Percentiles rank a stretch among this genome's conserved stretches.
phyloP scores from a whole-genome alignment of 2,888 invertebrate species.

The Lasiommata megera region DNA sequence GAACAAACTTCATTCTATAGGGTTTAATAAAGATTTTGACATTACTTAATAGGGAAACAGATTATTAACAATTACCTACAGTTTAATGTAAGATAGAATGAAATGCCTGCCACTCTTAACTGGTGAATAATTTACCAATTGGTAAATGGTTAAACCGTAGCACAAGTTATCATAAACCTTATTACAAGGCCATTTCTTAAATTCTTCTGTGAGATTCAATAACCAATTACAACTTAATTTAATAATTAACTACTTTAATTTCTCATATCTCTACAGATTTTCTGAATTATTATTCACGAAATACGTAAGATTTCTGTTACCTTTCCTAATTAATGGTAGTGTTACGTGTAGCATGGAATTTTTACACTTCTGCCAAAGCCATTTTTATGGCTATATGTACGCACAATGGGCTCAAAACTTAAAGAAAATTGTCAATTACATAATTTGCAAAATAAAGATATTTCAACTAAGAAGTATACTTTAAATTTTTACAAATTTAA shows the following conservation, averaged over 20 bases:
- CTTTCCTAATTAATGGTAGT: not conserved
- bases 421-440: not conserved
- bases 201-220: not conserved
- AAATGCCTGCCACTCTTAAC: too few relatives aligned
- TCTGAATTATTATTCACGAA: not conserved
- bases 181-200: not conserved
- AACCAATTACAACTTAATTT: not conserved
- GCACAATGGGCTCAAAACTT: not conserved
- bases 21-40: too few relatives aligned
- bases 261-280: not conserved
- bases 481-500: too few relatives aligned
- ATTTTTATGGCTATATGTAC: not conserved
- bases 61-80: too few relatives aligned
- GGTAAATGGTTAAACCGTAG: too few relatives aligned
- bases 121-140: too few relatives aligned
- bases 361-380: not conserved
- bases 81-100: too few relatives aligned
- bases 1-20: too few relatives aligned
- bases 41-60: too few relatives aligned
- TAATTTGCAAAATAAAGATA: not conserved
- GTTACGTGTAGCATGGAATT: constrained; percentile 2
- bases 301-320: not conserved
- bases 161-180: too few relatives aligned
- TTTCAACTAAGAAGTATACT: too few relatives aligned
- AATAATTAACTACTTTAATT: not conserved